Evolutionary conservation across 1,140 invertebrate species (phyloP), one percentile per base, ranked within the genome.

Genomic region (Scaptomyza hsui): DNA sequence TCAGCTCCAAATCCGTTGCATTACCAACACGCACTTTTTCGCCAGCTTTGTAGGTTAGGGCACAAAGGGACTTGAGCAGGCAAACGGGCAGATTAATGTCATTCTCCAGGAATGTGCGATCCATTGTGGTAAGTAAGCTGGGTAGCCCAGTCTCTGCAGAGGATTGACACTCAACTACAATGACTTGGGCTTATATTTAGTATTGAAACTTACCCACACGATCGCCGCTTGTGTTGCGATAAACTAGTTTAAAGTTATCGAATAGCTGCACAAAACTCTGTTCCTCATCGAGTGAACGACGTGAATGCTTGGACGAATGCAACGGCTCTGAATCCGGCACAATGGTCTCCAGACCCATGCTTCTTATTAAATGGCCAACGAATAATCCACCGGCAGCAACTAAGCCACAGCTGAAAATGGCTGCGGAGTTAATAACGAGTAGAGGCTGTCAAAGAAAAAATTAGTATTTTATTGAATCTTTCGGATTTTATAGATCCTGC

Each of bases 201-300:
- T 1, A 18, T 4, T 16, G 13, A 1, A 0, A 45, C 81, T 59
- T 44, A 90, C 89, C 89, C 47, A 90, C 76, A 15, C 72, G 62
- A 13, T 65, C 63, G 16, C 89, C 89, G 5, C 74, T 83, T 10
- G 57, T 64, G 26, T 90, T 90, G 47, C 57, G 76, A 49, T 90
- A 89, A 4, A 90, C 53, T 0, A 90, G 55, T 45, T 89, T 90
- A 10, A 90, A 86, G 32, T 86, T 70, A 2, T 90, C 72, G 6
- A 90, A 62, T 1, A 88, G 41, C 35, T 52, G 53, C 3, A 70
- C 26, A 1, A 81, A 57, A 29, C 24, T 51, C 4, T 45, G 24
- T 5, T 78, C 49, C 3, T 70, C 68, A 1, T 78, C 68, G 12
- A 56, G 19, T 1, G 64, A 35, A 0, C 63, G 35, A 5, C 78